A percentile compares a stretch with the other conserved stretches of the same genome.
Evolutionary conservation across 1,140 invertebrate genomes (phyloP).

Genomic region (Acromyrmex echinatior): DNA sequence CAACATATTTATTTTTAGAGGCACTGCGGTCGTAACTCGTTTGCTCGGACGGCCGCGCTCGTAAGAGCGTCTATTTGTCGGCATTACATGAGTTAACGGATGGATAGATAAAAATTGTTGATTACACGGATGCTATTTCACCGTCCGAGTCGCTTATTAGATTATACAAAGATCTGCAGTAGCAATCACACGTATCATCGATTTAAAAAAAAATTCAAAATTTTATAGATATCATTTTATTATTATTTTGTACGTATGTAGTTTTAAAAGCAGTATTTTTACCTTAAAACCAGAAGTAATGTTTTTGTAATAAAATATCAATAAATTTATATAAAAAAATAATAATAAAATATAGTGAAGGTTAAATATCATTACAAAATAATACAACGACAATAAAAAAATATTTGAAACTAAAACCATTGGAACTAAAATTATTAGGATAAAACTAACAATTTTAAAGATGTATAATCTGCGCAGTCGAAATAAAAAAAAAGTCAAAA

Average conservation of each 20-base stretch:
- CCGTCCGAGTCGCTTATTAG: conserved; percentile 18
- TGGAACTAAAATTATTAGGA: neutral
- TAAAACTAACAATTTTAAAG: conserved; percentile 24
- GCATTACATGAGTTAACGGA: conserved; percentile 70
- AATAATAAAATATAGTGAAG: neutral
- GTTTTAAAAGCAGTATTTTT: neutral
- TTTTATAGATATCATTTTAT: conserved; percentile 4
- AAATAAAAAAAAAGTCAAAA: neutral
- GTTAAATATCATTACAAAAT: neutral
- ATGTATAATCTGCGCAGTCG: neutral
- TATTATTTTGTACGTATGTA: neutral
- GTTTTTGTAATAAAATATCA: neutral
- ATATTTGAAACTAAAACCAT: neutral
- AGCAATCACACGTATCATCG: neutral
- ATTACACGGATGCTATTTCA: conserved; percentile 33
- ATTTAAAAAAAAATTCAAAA: neutral
- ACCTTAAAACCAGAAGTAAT: neutral
- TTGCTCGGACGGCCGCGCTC: conserved; percentile 69
- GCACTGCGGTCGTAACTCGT: conserved; percentile 80
- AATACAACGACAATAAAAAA: neutral
- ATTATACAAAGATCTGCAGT: neutral
- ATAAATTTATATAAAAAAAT: neutral
- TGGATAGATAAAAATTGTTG: conserved; percentile 67
- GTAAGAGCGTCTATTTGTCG: conserved; percentile 70
- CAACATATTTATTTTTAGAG: conserved; percentile 88